These are phyloP conservation scores for Orchestia grillus DNA, from an alignment of 1,140 invertebrate genomes.

Conservation along the genomic window DNA sequence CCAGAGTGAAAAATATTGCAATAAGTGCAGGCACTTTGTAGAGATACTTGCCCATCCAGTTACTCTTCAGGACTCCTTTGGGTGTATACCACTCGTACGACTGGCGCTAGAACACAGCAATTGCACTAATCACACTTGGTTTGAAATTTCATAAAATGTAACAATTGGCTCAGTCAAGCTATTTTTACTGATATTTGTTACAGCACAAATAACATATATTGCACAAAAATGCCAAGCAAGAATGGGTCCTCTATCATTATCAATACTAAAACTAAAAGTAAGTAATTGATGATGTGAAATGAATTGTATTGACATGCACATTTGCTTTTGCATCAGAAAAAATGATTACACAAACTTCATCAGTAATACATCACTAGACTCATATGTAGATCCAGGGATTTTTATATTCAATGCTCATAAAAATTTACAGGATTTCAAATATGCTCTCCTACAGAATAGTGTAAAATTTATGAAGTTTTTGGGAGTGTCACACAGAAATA, in stretches of 20 bases:
- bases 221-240: neutral
- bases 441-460: too few relatives aligned
- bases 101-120: constrained; percentile 76
- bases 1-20: constrained; percentile 95
- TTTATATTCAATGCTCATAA: too few relatives aligned
- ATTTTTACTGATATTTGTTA: neutral
- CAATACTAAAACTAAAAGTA: too few relatives aligned
- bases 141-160: neutral
- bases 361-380: too few relatives aligned
- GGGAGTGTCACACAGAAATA: neutral
- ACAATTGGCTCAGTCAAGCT: neutral
- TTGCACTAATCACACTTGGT: neutral
- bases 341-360: too few relatives aligned
- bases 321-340: too few relatives aligned
- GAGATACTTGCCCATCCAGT: constrained; percentile 96
- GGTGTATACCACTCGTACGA: constrained; percentile 97
- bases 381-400: too few relatives aligned
- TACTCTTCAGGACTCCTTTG: constrained; percentile 94
- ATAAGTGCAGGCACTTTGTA: constrained; percentile 91
- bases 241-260: neutral
- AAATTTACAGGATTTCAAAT: too few relatives aligned
- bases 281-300: too few relatives aligned
- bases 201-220: neutral
- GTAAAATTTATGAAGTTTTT: too few relatives aligned
- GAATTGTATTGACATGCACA: too few relatives aligned